Evolutionary conservation across 1,140 invertebrate species (phyloP), one percentile per base, ranked within the genome.

Genomic region (Conopomorpha cramerella): DNA sequence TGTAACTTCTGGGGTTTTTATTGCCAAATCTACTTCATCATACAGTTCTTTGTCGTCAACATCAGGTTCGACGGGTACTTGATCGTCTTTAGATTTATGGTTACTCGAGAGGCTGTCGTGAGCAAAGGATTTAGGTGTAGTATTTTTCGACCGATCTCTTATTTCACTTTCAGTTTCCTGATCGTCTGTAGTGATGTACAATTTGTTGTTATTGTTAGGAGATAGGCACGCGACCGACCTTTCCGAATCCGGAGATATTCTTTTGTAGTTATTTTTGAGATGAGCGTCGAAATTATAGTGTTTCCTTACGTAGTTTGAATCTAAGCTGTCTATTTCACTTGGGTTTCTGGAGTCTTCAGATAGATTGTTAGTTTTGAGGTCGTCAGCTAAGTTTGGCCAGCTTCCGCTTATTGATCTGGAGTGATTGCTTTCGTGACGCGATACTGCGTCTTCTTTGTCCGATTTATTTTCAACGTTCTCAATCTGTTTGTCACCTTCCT

Each of bases 271-370:
- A 8, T 46, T 55, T 49, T 64, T 62, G 35, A 54, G 46, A 46
- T 79, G 64, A 8, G 59, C 74, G 38, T 78, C 74, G 48, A 79
- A 78, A 44, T 78, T 77, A 28, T 77, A 79, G 50, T 78, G 73
- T 49, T 83, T 79, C 48, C 83, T 79, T 16, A 84, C 82, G 55
- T 84, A 84, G 47, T 84, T 83, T n/a, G 82, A 84, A 49, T 84
- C 83, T 33, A 84, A 70, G 49, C 82, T 84, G 53, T 84, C 82
- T 36, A 84, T 82, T 55, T 84, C 83, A 46, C 82, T 83, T 14
- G 70, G 73, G 41, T 77, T 76, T 8, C 64, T 62, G 14, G 77
- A 77, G 36, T 73, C 71, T 58, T 77, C 68, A 8, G 71, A 77
- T 30, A 70, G 45, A 44, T 68, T 66, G 33, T 51, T 62, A 42